These are phyloP conservation scores for Machaerirhynchus nigripectus DNA, from an alignment of 2,113 vertebrate species.

Conservation along the genomic window DNA sequence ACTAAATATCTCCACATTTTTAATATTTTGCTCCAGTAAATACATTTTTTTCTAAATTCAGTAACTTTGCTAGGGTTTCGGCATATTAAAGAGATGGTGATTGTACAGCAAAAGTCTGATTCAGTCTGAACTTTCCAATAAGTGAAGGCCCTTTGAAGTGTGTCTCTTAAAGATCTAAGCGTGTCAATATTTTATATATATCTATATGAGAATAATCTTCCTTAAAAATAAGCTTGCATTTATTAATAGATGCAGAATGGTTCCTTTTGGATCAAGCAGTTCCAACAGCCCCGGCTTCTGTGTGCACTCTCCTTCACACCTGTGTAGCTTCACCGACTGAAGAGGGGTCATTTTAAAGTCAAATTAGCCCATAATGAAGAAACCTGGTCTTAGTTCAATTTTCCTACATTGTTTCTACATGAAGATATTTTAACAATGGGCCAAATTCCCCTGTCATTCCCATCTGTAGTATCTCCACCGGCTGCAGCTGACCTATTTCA, in stretches of 20 bases:
- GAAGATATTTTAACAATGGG: neutral
- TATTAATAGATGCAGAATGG: neutral
- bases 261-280: neutral
- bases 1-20: neutral
- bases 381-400: neutral
- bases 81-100: neutral
- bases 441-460: constrained; percentile 36
- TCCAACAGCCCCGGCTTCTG: neutral
- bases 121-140: neutral
- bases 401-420: constrained; percentile 41
- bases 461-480: neutral
- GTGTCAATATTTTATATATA: neutral
- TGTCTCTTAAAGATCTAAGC: neutral
- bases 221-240: neutral
- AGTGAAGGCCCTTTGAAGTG: neutral
- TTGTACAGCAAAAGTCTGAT: neutral
- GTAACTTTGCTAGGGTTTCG: neutral
- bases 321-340: neutral
- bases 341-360: neutral
- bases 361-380: neutral
- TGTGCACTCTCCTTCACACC: neutral
- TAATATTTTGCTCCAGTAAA: neutral
- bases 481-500: constrained; percentile 36
- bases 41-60: neutral
- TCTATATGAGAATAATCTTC: neutral